Evolutionary conservation across 1,140 invertebrate genomes (phyloP).

Genomic region (Metopolophium dirhodum): DNA sequence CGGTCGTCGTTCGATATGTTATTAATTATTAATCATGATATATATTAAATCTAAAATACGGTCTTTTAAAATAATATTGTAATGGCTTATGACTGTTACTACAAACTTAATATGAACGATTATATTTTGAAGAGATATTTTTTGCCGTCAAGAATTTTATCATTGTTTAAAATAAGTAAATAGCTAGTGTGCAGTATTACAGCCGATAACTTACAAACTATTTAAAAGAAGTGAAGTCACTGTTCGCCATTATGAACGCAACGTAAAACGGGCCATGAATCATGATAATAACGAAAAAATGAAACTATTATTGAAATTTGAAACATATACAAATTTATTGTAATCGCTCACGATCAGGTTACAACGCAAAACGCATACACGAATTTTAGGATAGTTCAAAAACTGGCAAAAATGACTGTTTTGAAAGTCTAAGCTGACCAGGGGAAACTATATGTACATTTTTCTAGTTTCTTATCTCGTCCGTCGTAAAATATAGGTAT

Average conservation of each 20-base stretch:
- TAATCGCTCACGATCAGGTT: neutral
- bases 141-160: neutral
- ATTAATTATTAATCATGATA: too few relatives aligned
- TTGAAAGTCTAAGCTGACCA: neutral
- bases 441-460: neutral
- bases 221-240: neutral
- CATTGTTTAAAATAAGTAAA: neutral
- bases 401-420: neutral
- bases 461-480: neutral
- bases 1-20: neutral
- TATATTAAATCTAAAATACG: neutral
- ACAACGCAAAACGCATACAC: neutral
- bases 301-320: neutral
- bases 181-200: neutral
- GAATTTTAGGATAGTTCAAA: neutral
- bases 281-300: neutral
- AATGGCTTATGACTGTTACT: neutral
- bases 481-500: neutral
- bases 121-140: neutral
- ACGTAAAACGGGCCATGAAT: neutral
- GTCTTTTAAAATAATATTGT: neutral
- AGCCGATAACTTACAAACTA: neutral
- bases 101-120: neutral
- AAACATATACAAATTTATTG: neutral
- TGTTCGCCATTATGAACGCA: neutral